Evolutionary conservation across 2,113 vertebrate genomes (phyloP), one percentile per base, ranked within the genome.

Genomic region (Notothenia coriiceps): DNA sequence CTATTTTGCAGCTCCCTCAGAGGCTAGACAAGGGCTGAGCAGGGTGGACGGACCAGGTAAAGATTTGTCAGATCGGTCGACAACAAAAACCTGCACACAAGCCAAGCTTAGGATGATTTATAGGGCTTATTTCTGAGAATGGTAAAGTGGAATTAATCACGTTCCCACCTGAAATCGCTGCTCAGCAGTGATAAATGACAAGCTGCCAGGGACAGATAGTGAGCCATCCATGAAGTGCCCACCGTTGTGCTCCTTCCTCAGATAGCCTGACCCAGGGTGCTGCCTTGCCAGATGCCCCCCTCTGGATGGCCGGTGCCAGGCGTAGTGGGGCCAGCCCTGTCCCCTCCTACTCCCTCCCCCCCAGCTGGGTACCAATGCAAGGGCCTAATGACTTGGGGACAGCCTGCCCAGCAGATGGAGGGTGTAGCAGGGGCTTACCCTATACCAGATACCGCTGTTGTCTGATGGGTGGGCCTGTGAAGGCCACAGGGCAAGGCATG

Each of bases 121-220:
- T 96, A 92, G 94, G 84, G 85, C 95, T 95, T 96, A 95, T 95
- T 96, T 95, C 94, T 95, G 92, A 94, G 95, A 94, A 94, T 94
- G 94, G 94, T 95, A 94, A 95, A 95, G 94, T 91, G 87, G 95
- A 94, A 96, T 96, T 95, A 95, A 95, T 96, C 95, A 95, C 84
- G 82, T 85, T 94, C 94, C 90, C 93, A 94, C 93, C 94, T 96
- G 95, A 95, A 92, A 91, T 84, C 46, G 67, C 91, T 94, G 93
- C 90, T 94, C 93, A 94, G 89, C 91, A 89, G 88, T 95, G 95
- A 96, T 94, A 95, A 93, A 96, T 95, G 95, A 95, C 93, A 90
- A 92, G 88, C 93, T 95, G 94, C 91, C 93, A 94, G 91, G 85
- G 76, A 89, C 88, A 93, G 94, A 95, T 94, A 95, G 92, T 88